Conservation (phyloP, 2,888 invertebrate genomes). For the Himalopsyche tibetana region DNA sequence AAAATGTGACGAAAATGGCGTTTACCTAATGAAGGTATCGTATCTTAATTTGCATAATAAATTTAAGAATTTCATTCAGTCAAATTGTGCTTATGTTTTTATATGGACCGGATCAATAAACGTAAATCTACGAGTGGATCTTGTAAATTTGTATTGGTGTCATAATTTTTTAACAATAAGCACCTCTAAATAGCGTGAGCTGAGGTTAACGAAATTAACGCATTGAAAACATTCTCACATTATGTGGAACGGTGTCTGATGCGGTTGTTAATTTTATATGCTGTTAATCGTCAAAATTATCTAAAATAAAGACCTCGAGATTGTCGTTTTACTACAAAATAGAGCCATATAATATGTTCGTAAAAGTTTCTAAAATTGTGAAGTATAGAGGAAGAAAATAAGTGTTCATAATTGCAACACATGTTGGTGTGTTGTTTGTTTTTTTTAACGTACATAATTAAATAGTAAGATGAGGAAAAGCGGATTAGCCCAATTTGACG, state of each 20-base stretch:
- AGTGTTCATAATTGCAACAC: constrained; percentile 13
- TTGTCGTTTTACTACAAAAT: constrained; percentile 31
- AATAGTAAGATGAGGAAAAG: constrained; percentile 8
- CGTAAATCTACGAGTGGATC: neutral
- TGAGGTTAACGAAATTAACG: neutral
- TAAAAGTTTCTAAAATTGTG: neutral
- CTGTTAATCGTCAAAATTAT: constrained; percentile 1
- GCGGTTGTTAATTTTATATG: constrained; percentile 31
- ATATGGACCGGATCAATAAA: neutral
- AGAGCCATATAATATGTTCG: constrained; percentile 11
- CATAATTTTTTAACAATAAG: neutral
- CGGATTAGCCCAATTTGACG: neutral
- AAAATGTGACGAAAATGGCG: too few species aligned
- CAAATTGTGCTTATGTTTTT: neutral
- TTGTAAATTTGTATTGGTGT: neutral
- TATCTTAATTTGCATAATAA: too few species aligned
- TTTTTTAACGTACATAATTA: neutral
- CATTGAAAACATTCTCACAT: neutral
- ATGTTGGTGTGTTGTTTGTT: neutral
- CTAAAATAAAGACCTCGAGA: neutral
- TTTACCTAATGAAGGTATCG: too few species aligned
- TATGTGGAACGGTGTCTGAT: constrained; percentile 16
- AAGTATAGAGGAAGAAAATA: neutral
- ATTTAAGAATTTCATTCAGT: too few species aligned
- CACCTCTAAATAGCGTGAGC: neutral